These are phyloP conservation scores for Phylloscopus whistleri DNA, from an alignment of 2,113 vertebrate genomes.

Conservation along the genomic window DNA sequence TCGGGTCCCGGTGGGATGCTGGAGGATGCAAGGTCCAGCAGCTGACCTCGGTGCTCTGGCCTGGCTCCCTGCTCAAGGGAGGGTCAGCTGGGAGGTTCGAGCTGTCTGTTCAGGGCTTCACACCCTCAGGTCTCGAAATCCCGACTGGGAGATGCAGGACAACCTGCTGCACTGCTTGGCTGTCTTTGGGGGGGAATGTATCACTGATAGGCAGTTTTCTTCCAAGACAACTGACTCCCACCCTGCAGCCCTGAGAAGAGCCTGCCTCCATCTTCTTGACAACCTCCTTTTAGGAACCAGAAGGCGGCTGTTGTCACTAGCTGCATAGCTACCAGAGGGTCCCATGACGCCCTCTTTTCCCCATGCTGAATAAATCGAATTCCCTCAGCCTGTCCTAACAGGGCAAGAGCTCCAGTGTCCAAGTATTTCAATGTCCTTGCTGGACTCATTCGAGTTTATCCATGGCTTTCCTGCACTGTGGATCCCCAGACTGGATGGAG, in stretches of 20 bases:
- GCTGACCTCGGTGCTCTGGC: background rate
- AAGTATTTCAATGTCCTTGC: background rate
- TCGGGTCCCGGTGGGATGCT: background rate
- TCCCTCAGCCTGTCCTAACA: background rate
- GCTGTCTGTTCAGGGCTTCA: background rate
- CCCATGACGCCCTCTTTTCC: background rate
- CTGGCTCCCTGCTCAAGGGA: background rate
- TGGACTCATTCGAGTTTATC: background rate
- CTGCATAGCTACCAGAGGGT: background rate
- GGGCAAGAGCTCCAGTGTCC: background rate
- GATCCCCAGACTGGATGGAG: background rate
- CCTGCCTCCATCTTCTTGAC: background rate
- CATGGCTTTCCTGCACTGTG: background rate
- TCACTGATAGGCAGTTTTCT: background rate
- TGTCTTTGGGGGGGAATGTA: rapidly evolving
- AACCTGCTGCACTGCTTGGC: background rate
- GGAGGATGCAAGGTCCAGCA: rapidly evolving
- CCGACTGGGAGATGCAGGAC: background rate
- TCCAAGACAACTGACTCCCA: background rate
- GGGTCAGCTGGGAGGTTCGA: background rate
- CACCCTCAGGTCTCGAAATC: background rate
- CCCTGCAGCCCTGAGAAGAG: background rate
- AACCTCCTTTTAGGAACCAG: rapidly evolving
- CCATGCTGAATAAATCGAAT: background rate
- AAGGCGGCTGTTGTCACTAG: background rate